Base-by-base conservation (phyloP, 2,888 invertebrate genomes). In the Lycocerus yunnanus region DNA sequence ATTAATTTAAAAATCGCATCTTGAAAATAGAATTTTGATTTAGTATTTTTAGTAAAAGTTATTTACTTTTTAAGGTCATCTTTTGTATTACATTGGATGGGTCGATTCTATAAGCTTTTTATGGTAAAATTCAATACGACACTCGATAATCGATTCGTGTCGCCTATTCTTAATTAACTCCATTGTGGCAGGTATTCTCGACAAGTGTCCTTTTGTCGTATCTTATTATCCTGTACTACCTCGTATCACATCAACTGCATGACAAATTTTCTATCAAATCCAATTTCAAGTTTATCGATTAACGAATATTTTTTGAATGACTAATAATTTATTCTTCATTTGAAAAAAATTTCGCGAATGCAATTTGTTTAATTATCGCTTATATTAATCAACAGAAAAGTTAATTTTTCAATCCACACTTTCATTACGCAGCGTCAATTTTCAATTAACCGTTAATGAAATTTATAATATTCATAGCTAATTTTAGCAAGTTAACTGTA, bases 161-260 rank as follows among this genome's bases (percentile, higher is more conserved):
- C 77, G 77, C 74, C 74, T 77, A 74, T 74, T 80, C 80, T 81
- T 80, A 81, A 81, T 81, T 81, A 80, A 77, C 70, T 76, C 80
- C 78, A 78, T 80, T 80, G 79, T 81, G 77, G 79, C 77, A 78
- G 73, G 78, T 75, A 75, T 77, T 79, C 79, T 79, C 78, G 75
- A 79, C 78, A 81, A 81, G 81, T 81, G 81, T 80, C 81, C 80
- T 80, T 81, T 81, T 78, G 78, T 79, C 78, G 78, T 78, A 79
- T 80, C 77, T 80, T 76, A 81, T 80, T 80, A 79, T 77, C 80
- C 77, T 79, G 82, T 81, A 78, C 82, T 80, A 80, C 80, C 79
- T 79, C 77, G 78, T 75, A 75, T 79, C 77, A 79, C 76, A 80
- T 77, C 75, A 66, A 73, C 74, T 70, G 72, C 75, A 72, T 81